Conservation (phyloP, 2,113 vertebrate species). For the Carassius gibelio region DNA sequence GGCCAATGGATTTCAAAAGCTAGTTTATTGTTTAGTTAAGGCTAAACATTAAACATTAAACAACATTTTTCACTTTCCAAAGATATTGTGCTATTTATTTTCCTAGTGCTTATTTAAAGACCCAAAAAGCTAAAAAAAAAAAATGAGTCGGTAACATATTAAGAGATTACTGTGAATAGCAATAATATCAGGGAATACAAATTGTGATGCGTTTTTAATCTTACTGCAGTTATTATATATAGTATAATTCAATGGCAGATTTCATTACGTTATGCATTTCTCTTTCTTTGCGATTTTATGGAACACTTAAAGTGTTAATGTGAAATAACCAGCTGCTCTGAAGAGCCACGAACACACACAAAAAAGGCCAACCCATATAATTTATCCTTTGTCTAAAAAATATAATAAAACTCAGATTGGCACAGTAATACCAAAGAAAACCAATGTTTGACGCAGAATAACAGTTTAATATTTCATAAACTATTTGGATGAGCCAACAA, state of each 20-base stretch:
- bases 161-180: background rate
- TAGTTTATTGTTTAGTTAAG: background rate
- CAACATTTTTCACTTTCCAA: background rate
- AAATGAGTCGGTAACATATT: background rate
- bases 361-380: background rate
- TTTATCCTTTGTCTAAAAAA: background rate
- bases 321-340: background rate
- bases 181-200: background rate
- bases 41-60: too few species aligned
- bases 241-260: background rate
- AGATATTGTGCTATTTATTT: background rate
- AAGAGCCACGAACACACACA: background rate
- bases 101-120: background rate
- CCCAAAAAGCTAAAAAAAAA: background rate
- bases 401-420: background rate
- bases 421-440: background rate
- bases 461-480: background rate
- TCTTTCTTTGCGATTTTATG: background rate
- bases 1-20: background rate
- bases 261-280: background rate
- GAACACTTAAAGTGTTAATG: background rate
- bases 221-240: background rate
- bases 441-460: background rate
- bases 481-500: background rate
- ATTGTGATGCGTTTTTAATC: background rate